Conservation (phyloP, 2,888 invertebrate genomes). For the Acrocyrtus sp. region DNA sequence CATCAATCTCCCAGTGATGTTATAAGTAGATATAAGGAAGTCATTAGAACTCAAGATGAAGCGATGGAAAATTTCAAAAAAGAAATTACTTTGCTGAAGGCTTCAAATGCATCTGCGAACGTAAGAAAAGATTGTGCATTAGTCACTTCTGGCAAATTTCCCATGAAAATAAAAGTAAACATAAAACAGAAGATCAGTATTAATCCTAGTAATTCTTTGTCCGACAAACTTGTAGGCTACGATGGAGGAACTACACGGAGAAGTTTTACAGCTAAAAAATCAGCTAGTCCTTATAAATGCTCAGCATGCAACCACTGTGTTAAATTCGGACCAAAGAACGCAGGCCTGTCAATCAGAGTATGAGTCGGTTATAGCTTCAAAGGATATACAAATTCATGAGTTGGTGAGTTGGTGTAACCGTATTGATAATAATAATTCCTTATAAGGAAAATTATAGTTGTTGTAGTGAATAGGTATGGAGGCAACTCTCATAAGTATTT, state of each 20-base stretch:
- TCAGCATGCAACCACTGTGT: slow-evolving; percentile 53
- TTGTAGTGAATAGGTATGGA: no score
- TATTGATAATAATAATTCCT: not conserved
- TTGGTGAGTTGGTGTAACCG: slow-evolving; percentile 64
- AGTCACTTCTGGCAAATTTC: not conserved
- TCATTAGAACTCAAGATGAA: slow-evolving; percentile 62
- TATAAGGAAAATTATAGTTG: slow-evolving; percentile 1
- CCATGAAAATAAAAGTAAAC: not conserved
- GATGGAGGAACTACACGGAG: slow-evolving; percentile 56
- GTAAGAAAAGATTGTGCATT: slow-evolving; percentile 40
- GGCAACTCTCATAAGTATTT: no score
- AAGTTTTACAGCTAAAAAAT: slow-evolving; percentile 62
- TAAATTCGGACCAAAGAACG: slow-evolving; percentile 28
- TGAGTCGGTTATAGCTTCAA: slow-evolving; percentile 71
- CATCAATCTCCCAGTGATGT: slow-evolving; percentile 62
- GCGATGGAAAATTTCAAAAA: slow-evolving; percentile 55
- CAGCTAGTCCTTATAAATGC: slow-evolving; percentile 62
- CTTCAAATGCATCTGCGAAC: slow-evolving; percentile 50
- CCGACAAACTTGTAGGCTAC: slow-evolving; percentile 43
- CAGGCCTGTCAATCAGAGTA: slow-evolving; percentile 55
- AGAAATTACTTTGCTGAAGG: slow-evolving; percentile 51
- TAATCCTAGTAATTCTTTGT: not conserved
- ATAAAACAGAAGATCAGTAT: not conserved
- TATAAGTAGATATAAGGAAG: slow-evolving; percentile 61
- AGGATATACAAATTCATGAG: slow-evolving; percentile 78